phyloP scores from a whole-genome alignment of 2,888 invertebrate genomes.

The Drosophila demipolita region DNA sequence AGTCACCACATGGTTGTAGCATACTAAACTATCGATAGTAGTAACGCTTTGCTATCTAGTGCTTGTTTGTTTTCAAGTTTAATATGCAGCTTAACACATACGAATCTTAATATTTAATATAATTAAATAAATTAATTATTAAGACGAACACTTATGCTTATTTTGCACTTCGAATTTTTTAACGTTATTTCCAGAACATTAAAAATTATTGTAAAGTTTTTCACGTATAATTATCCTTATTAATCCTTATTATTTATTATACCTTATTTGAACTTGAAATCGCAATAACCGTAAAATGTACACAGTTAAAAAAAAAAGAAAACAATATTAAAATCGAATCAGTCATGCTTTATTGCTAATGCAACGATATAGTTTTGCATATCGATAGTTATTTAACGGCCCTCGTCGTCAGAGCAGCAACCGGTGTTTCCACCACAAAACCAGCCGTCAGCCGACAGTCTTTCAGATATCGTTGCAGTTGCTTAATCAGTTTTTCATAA shows the following conservation, averaged over 20 bases:
- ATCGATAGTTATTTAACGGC: constrained; percentile 9
- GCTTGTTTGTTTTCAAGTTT: too few species aligned
- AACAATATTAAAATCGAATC: not conserved
- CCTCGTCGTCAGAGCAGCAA: constrained; percentile 44
- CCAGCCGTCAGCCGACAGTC: constrained; percentile 43
- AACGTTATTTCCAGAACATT: not conserved
- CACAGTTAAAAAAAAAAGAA: not conserved
- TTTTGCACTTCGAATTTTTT: not conserved
- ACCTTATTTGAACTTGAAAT: not conserved
- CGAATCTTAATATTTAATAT: not conserved
- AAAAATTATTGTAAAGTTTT: too few species aligned
- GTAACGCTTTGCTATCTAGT: too few species aligned
- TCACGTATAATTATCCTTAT: too few species aligned
- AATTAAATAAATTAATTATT: not conserved
- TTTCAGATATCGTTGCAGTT: constrained; percentile 25
- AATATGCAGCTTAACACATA: not conserved
- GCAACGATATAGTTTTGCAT: not conserved
- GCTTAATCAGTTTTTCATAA: constrained; percentile 14
- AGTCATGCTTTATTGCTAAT: not conserved
- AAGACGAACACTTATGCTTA: not conserved
- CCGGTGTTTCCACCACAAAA: constrained; percentile 46
- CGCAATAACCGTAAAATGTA: not conserved
- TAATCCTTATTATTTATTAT: not conserved
- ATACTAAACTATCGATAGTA: not conserved
- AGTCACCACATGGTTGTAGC: not conserved